A percentile compares a stretch with the other conserved stretches of the same genome.
phyloP scores from a whole-genome alignment of 2,888 invertebrate species.

The Endomychus coccineus region DNA sequence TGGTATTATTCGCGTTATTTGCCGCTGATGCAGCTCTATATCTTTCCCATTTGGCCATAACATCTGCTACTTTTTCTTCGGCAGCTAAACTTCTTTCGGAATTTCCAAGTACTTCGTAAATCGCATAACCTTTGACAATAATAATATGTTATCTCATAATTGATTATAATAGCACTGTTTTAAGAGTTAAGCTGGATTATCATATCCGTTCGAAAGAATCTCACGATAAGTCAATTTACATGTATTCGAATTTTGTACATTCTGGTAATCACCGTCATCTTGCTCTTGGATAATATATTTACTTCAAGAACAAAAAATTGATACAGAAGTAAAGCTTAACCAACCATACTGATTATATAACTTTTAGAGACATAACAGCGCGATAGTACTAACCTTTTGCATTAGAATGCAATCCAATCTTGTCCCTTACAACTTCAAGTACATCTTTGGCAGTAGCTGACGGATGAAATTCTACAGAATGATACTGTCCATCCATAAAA shows the following conservation, averaged over 20 bases:
- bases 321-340: no score
- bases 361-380: not conserved
- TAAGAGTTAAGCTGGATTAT: no score
- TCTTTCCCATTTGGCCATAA: slow-evolving; percentile 92
- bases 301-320: no score
- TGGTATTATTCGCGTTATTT: slow-evolving; percentile 34
- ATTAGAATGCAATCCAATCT: slow-evolving; percentile 75
- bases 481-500: slow-evolving; percentile 90
- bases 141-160: no score
- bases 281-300: no score
- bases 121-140: slow-evolving; percentile 88
- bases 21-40: slow-evolving; percentile 67
- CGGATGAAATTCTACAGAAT: slow-evolving; percentile 91
- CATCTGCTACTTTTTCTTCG: slow-evolving; percentile 87
- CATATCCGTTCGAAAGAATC: no score
- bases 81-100: slow-evolving; percentile 77
- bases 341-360: no score
- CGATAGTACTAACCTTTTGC: slow-evolving; percentile 47
- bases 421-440: slow-evolving; percentile 77
- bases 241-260: no score
- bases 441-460: slow-evolving; percentile 87
- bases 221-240: no score
- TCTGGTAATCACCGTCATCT: no score
- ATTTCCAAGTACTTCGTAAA: slow-evolving; percentile 85
- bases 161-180: no score